These are phyloP conservation scores for Aythya baeri DNA, from an alignment of 2,113 vertebrate genomes.

Conservation along the genomic window DNA sequence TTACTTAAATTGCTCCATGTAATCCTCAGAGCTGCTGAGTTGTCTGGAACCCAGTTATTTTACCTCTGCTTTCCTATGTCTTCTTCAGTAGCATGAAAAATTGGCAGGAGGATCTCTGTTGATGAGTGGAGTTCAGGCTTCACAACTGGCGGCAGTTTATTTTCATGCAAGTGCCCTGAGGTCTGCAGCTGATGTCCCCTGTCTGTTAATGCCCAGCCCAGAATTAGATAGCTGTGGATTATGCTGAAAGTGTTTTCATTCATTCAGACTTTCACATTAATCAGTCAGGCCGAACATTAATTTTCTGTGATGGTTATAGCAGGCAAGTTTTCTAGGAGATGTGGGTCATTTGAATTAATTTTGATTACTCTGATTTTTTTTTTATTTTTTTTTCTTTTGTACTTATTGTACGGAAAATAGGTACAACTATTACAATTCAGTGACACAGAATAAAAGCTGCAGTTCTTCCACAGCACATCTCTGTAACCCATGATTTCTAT, in stretches of 20 bases:
- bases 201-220: background rate
- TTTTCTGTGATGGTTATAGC: slow-evolving; percentile 3
- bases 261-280: background rate
- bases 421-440: background rate
- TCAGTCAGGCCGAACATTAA: background rate
- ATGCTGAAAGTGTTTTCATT: background rate
- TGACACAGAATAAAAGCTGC: background rate
- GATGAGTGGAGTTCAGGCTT: background rate
- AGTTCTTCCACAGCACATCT: background rate
- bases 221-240: background rate
- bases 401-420: background rate
- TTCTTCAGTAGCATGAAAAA: slow-evolving; percentile 1
- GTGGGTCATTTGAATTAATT: background rate
- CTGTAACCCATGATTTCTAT: background rate
- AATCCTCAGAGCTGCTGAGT: background rate
- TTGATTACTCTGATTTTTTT: background rate
- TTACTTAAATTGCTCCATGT: background rate
- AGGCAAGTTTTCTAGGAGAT: background rate
- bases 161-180: background rate
- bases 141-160: background rate
- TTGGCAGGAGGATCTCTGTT: background rate
- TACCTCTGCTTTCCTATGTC: background rate
- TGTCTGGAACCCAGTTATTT: background rate
- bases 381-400: background rate
- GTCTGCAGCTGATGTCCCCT: background rate